phyloP scores from a whole-genome alignment of 2,888 invertebrate genomes.

The Alloplasta piceator region DNA sequence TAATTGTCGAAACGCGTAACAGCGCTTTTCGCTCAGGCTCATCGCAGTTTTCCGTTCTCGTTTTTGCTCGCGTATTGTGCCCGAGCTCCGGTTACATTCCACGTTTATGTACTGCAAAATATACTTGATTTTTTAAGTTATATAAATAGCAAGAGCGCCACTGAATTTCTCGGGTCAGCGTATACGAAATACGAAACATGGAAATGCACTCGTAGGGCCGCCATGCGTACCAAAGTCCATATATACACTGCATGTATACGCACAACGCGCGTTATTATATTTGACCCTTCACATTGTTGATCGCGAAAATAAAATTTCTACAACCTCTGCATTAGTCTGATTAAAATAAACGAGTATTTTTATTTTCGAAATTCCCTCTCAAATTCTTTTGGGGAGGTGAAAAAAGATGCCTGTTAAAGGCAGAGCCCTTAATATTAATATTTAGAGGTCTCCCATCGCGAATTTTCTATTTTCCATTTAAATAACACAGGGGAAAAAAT shows the following conservation, averaged over 20 bases:
- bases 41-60: constrained; percentile 47
- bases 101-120: constrained; percentile 4
- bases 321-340: not conserved
- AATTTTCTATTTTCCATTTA: no score
- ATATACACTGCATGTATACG: no score
- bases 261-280: no score
- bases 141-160: constrained; percentile 28
- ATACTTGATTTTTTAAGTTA: constrained; percentile 31
- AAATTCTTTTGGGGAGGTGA: no score
- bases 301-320: not conserved
- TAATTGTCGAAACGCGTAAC: constrained; percentile 54
- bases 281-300: not conserved
- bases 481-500: no score
- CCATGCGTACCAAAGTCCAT: constrained; percentile 20
- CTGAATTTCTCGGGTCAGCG: constrained; percentile 46
- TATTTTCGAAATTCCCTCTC: no score
- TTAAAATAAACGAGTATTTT: not conserved
- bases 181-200: constrained; percentile 36
- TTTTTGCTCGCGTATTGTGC: constrained; percentile 21
- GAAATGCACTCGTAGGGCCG: constrained; percentile 49
- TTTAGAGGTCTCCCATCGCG: no score
- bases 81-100: constrained; percentile 14
- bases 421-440: no score
- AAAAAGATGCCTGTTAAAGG: no score
- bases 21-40: constrained; percentile 59